Percentiles rank a stretch among this genome's conserved stretches.
phyloP scores from a whole-genome alignment of 2,888 invertebrate species.

The Tetropium fuscum region DNA sequence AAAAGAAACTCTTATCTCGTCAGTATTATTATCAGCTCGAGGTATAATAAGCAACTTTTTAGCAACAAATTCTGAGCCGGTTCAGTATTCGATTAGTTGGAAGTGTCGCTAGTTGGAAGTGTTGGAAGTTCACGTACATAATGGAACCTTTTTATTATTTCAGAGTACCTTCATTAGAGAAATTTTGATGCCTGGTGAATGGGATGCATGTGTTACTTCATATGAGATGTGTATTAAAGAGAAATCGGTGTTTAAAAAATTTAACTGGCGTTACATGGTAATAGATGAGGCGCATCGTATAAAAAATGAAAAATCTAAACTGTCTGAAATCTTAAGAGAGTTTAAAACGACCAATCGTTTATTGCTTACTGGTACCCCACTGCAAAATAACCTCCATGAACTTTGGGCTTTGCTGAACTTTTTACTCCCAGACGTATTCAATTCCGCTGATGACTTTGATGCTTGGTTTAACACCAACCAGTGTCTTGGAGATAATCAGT shows the following conservation, averaged over 20 bases:
- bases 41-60: no score
- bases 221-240: constrained; percentile 99
- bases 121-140: no score
- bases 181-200: constrained; percentile 92
- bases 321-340: constrained; percentile 95
- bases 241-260: constrained; percentile 96
- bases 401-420: constrained; percentile 98
- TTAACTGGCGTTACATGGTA: constrained; percentile 99
- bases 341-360: constrained; percentile 95
- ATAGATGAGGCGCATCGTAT: constrained; percentile 99
- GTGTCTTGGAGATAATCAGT: constrained; percentile 89
- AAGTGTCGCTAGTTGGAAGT: no score
- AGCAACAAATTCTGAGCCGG: no score
- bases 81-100: no score
- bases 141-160: constrained; percentile 55
- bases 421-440: constrained; percentile 97
- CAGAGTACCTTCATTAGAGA: constrained; percentile 91
- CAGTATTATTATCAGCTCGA: no score
- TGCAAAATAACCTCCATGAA: constrained; percentile 99
- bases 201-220: constrained; percentile 98
- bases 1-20: no score
- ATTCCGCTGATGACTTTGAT: constrained; percentile 98
- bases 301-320: constrained; percentile 98
- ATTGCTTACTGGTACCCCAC: constrained; percentile 95
- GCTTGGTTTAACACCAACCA: constrained; percentile 98